A percentile compares a stretch with the other conserved stretches of the same genome.
These are phyloP conservation scores for Cryptotermes secundus DNA, from an alignment of 1,140 invertebrate genomes.

Conservation along the genomic window DNA sequence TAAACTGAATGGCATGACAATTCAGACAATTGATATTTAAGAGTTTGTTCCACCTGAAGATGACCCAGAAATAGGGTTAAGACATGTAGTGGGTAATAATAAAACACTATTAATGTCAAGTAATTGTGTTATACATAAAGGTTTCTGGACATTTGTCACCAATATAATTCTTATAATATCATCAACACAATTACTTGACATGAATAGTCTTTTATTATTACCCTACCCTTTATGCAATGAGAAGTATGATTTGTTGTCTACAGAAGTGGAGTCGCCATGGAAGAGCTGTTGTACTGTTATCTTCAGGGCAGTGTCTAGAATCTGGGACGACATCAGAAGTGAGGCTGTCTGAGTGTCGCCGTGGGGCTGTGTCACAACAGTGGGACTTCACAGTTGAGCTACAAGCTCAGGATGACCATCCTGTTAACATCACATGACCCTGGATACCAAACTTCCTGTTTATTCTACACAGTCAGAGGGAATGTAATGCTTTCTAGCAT, in stretches of 20 bases:
- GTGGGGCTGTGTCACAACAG: constrained; percentile 39
- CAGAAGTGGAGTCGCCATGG: constrained; percentile 42
- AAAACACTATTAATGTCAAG: too few species aligned
- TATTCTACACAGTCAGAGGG: not conserved
- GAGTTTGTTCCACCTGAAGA: too few species aligned
- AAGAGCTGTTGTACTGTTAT: constrained; percentile 37
- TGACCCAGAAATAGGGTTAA: too few species aligned
- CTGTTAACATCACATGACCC: constrained; percentile 31
- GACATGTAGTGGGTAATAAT: too few species aligned
- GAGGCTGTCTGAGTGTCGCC: constrained; percentile 37
- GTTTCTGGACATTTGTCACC: too few species aligned
- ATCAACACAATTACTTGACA: too few species aligned
- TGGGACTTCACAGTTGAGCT: constrained; percentile 45
- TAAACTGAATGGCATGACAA: too few species aligned
- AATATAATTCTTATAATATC: too few species aligned
- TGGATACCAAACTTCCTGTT: not conserved
- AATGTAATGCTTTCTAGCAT: too few species aligned
- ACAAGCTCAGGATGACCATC: constrained; percentile 37
- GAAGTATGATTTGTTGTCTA: constrained; percentile 22
- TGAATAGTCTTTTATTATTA: too few species aligned
- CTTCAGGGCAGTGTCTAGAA: constrained; percentile 40
- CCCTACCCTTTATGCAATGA: not conserved
- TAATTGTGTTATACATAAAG: too few species aligned
- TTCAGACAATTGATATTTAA: too few species aligned
- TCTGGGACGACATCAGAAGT: constrained; percentile 35